Evolutionary conservation across 2,113 vertebrate species (phyloP).

Genomic region (Pterocles burchelli): DNA sequence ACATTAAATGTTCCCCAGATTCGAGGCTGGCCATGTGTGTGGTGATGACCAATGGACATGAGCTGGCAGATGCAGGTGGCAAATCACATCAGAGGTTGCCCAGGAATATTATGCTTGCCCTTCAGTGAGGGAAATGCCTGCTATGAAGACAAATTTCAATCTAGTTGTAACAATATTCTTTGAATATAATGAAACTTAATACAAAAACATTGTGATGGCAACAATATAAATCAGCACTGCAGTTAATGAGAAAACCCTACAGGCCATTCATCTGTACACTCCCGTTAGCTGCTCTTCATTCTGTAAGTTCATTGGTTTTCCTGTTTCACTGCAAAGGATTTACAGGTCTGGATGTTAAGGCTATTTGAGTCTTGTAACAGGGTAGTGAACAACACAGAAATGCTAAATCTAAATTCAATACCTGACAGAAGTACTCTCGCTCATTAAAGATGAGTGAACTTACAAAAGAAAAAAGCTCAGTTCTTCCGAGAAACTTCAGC

Average conservation of each 20-base stretch:
- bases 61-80: background rate
- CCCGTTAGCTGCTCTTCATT: background rate
- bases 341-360: background rate
- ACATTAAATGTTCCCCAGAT: background rate
- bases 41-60: background rate
- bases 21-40: background rate
- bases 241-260: slow-evolving; percentile 8
- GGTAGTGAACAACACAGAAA: background rate
- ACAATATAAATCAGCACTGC: background rate
- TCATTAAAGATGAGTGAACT: background rate
- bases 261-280: background rate
- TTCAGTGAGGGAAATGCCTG: background rate
- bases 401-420: slow-evolving; percentile 17
- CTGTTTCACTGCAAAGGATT: background rate
- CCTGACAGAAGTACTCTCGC: background rate
- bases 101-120: background rate
- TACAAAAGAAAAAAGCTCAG: background rate
- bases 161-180: background rate
- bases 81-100: background rate
- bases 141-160: background rate
- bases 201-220: background rate
- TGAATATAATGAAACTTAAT: background rate
- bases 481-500: background rate
- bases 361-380: background rate
- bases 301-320: background rate